Evolutionary conservation across 1,140 invertebrate species (phyloP).

Genomic region (Bombus pascuorum): DNA sequence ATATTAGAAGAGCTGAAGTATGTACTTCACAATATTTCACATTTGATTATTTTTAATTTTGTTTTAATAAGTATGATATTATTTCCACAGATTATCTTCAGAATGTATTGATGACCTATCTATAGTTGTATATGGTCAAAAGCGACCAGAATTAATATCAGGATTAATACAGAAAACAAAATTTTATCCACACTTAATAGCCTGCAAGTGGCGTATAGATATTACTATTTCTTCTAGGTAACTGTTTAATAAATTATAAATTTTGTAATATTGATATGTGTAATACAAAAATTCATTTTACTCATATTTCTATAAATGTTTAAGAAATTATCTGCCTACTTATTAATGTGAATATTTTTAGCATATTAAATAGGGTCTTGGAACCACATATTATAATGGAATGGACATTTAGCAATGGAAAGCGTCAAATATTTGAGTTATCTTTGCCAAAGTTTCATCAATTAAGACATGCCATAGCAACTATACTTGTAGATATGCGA

Average conservation of each 20-base stretch:
- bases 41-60: not conserved
- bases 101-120: conserved; percentile 78
- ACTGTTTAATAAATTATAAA: conserved; percentile 23
- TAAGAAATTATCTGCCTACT: not conserved
- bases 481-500: conserved; percentile 76
- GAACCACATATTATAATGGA: conserved; percentile 79
- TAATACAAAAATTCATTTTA: not conserved
- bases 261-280: not conserved
- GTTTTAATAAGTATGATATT: conserved; percentile 16
- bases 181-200: conserved; percentile 71
- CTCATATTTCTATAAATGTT: not conserved
- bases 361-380: conserved; percentile 75
- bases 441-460: conserved; percentile 77
- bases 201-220: conserved; percentile 77
- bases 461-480: conserved; percentile 76
- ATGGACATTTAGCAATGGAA: conserved; percentile 76
- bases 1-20: conserved; percentile 78
- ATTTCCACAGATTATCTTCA: conserved; percentile 72
- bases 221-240: conserved; percentile 79
- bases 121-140: conserved; percentile 74
- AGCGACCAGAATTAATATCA: conserved; percentile 63
- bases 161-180: conserved; percentile 71
- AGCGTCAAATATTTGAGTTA: conserved; percentile 76
- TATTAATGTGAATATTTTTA: conserved; percentile 63
- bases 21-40: conserved; percentile 23